These are phyloP conservation scores for Hafferia zeledoni DNA, from an alignment of 2,797 vertebrate genomes.

Conservation along the genomic window DNA sequence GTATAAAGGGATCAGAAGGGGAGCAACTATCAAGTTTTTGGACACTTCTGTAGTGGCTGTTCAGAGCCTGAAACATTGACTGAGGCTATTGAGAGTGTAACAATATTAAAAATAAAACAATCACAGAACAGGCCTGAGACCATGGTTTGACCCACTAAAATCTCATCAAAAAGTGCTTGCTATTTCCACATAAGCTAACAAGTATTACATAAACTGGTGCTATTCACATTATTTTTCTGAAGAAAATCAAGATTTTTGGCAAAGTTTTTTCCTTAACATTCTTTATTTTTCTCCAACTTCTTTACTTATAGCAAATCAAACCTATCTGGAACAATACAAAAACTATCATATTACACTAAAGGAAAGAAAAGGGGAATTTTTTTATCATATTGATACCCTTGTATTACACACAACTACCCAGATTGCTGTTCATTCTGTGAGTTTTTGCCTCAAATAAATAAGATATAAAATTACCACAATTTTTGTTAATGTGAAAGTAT, in stretches of 20 bases:
- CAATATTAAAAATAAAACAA: background rate
- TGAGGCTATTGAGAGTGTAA: background rate
- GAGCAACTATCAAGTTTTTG: background rate
- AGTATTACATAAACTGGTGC: background rate
- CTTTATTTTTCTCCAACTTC: background rate
- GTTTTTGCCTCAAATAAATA: background rate
- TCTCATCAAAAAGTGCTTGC: background rate
- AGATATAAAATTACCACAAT: background rate
- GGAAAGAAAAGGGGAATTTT: accelerated
- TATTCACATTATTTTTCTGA: background rate
- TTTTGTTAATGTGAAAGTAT: background rate
- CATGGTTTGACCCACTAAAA: background rate
- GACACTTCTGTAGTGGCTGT: background rate
- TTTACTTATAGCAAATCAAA: background rate
- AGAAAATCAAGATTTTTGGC: background rate
- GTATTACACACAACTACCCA: background rate
- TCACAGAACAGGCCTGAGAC: too few species aligned
- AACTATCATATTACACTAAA: background rate
- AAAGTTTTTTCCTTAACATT: background rate
- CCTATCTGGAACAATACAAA: background rate
- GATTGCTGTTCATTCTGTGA: background rate
- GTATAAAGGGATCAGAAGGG: background rate
- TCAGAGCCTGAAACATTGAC: background rate
- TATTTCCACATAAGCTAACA: background rate
- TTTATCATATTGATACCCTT: background rate